Base-by-base conservation (phyloP, 2,888 invertebrate species). In the Plemyria rubiginata region DNA sequence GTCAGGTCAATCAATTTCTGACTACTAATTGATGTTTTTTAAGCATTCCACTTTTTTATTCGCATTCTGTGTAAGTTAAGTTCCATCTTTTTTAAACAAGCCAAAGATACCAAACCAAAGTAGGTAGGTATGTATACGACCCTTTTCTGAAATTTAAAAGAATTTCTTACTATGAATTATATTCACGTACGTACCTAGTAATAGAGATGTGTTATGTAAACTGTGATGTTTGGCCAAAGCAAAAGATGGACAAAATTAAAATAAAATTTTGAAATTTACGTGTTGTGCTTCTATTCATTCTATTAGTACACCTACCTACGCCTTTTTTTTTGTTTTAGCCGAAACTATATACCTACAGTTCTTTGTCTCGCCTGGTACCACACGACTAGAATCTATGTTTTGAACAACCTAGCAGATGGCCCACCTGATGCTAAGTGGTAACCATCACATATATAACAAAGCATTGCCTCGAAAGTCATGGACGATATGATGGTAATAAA, bases 161-260 rank as follows among this genome's bases (percentile, higher is more conserved):
- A n/a, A 22, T 40, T 40, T 52, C 11, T 13, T 43, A 53, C 4
- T 48, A 28, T 48, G 48, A 48, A 48, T 54, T 7, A 16, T 16
- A 46, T 46, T 48, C 36, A 40, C 40, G 40, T 52, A 45, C 11
- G 16, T 29, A 43, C 15, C 11, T 45, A 16, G 9, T 45, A 45
- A 16, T 54, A 54, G 54, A 45, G 32, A 54, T 22, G 51, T 38
- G 38, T 59, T 53, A 40, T 40, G 48, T 54, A 15, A 50, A 36
- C 58, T 62, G 62, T 62, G 62, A 62, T 62, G 58, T 46, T 54
- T 22, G 54, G 54, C 62, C 62, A 62, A 58, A 58, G 45, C 28
- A 36, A 43, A 51, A 53, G 46, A 43, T 48, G 45, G 15, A 58
- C 9, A 4, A 49, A 28, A 29, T 49, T 54, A 49, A 43, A 53